Base-by-base conservation (phyloP, 2,888 invertebrate genomes). In the Byasa hedistus region DNA sequence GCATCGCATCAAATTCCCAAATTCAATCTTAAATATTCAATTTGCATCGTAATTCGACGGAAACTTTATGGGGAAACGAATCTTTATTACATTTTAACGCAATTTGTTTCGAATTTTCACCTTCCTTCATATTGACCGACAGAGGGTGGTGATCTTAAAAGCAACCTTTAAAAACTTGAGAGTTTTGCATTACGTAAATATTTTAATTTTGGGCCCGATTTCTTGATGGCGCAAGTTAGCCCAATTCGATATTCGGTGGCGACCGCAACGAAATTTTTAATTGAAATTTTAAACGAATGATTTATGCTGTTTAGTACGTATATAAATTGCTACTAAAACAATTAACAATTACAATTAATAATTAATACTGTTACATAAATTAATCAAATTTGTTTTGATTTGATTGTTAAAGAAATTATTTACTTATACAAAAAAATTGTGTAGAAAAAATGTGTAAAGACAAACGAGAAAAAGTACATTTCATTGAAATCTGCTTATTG, bases 1-100 rank as follows among this genome's bases (percentile, higher is more conserved):
- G 44, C 44, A 27, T 55, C 32, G 21, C 85, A 83, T 81, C 84
- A 82, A 83, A 75, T 87, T 85, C 87, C 87, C 84, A 84, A 82
- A 90, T 90, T 91, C 91, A 91, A 91, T 91, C 91, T 89, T 87
- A 89, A 89, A 91, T 90, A 91, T 91, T 90, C 89, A 91, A 91
- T 91, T 91, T 90, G 85, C 84, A 74, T 80, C 84, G 88, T 91
- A 91, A 91, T 91, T 86, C 80, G 84, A 85, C 87, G 85, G 84
- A 87, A 91, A 91, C 80, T 90, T 91, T 88, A 81, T 84, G 86
- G 85, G 85, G 85, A 89, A 88, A 89, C 88, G 87, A 87, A 87
- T 89, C 87, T 89, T 88, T 88, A 90, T 91, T 91, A 89, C 90
- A 81, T 85, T 90, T 88, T 89, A 90, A 91, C 85, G 77, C 89